phyloP scores from a whole-genome alignment of 1,140 invertebrate species.

The Onthophagus taurus region DNA sequence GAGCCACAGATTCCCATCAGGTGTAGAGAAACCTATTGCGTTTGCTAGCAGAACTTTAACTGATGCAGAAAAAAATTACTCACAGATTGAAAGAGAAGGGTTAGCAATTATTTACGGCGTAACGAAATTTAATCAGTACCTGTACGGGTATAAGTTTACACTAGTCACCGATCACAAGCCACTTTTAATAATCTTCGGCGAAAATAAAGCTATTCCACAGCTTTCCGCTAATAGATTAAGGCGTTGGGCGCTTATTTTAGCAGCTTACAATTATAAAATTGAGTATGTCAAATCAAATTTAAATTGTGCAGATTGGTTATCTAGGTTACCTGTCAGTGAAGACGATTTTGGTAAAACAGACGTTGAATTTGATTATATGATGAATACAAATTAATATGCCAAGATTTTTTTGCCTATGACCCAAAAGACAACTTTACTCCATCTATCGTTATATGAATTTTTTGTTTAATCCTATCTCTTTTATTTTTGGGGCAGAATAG shows the following conservation, averaged over 20 bases:
- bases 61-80: slow-evolving; percentile 40
- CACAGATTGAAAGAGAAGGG: slow-evolving; percentile 46
- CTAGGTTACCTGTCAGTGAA: slow-evolving; percentile 2
- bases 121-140: slow-evolving; percentile 44
- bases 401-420: no score
- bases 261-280: slow-evolving; percentile 9
- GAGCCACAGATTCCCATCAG: slow-evolving; percentile 27
- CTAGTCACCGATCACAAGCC: slow-evolving; percentile 43
- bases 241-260: slow-evolving; percentile 10
- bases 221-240: slow-evolving; percentile 13
- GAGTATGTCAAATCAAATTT: slow-evolving; percentile 9
- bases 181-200: slow-evolving; percentile 38
- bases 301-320: slow-evolving; percentile 6
- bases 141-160: slow-evolving; percentile 42
- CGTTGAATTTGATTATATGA: no score
- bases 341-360: no score
- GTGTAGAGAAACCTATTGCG: slow-evolving; percentile 36
- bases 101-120: slow-evolving; percentile 43
- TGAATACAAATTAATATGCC: no score
- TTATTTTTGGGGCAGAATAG: no score
- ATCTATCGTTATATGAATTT: no score
- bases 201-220: slow-evolving; percentile 19
- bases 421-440: no score
- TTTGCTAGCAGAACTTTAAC: slow-evolving; percentile 39
- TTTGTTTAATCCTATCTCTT: no score